Conservation (phyloP, 2,888 invertebrate species). For the Epinotia brunnichana region DNA sequence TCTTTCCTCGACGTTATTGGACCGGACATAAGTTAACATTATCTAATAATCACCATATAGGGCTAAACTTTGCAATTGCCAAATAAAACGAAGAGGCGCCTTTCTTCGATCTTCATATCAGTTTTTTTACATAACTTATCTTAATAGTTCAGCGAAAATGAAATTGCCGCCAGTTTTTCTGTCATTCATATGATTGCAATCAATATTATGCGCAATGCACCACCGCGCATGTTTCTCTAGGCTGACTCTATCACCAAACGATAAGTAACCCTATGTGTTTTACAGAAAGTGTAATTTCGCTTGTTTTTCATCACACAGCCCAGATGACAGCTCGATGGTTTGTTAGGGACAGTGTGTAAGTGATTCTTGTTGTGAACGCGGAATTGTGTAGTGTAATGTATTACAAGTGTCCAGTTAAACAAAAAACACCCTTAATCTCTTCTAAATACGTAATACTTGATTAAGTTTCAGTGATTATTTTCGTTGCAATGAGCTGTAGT, state of each 20-base stretch:
- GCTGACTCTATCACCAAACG: slow-evolving; percentile 42
- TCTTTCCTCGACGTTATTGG: slow-evolving; percentile 5
- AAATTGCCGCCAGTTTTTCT: slow-evolving; percentile 76
- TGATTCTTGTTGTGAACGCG: slow-evolving; percentile 60
- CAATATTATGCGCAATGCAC: slow-evolving; percentile 81
- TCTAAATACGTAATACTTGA: slow-evolving; percentile 8
- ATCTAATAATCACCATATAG: too few relatives aligned
- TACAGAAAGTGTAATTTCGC: slow-evolving; percentile 44
- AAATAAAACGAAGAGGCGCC: not conserved
- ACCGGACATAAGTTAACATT: slow-evolving; percentile 1
- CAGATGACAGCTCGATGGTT: slow-evolving; percentile 72
- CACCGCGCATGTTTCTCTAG: slow-evolving; percentile 78
- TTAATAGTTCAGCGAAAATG: slow-evolving; percentile 44
- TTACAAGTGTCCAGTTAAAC: slow-evolving; percentile 15
- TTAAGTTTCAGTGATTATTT: slow-evolving; percentile 16
- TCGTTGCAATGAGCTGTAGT: slow-evolving; percentile 2
- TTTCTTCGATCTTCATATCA: not conserved
- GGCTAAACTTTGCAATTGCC: too few relatives aligned
- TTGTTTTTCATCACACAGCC: slow-evolving; percentile 47
- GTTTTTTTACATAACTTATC: slow-evolving; percentile 5
- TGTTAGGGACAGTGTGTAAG: slow-evolving; percentile 71
- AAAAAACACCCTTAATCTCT: slow-evolving; percentile 3
- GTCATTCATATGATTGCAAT: slow-evolving; percentile 76
- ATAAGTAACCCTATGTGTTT: slow-evolving; percentile 49
- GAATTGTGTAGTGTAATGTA: slow-evolving; percentile 45